A percentile compares a stretch with the other conserved stretches of the same genome.
Evolutionary conservation across 2,888 invertebrate genomes (phyloP).

Genomic region (Apamea monoglypha): DNA sequence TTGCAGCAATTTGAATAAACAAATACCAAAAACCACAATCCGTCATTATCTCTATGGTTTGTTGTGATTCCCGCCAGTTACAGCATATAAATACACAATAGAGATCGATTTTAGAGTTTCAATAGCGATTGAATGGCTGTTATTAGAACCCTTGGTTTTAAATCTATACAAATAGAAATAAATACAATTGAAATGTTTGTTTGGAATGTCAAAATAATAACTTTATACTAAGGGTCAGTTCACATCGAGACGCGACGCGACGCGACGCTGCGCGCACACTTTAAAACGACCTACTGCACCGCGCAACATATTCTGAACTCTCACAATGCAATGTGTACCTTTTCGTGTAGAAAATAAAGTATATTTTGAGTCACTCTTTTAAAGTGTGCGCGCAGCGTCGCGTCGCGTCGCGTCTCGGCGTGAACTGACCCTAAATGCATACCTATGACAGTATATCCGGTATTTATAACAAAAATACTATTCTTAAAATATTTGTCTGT

Average conservation of each 20-base stretch:
- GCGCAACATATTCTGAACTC: too few relatives aligned
- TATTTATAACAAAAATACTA: not conserved
- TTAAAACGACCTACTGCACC: too few relatives aligned
- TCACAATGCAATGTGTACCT: too few relatives aligned
- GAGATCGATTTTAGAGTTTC: not conserved
- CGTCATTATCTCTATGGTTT: constrained; percentile 26
- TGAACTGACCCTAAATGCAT: too few relatives aligned
- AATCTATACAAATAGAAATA: not conserved
- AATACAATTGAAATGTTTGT: not conserved
- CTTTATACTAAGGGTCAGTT: too few relatives aligned
- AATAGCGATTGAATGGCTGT: not conserved
- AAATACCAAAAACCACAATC: constrained; percentile 33
- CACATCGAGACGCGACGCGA: too few relatives aligned
- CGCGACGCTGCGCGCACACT: too few relatives aligned
- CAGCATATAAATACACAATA: not conserved
- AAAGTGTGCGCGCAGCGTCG: too few relatives aligned
- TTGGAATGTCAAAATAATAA: not conserved
- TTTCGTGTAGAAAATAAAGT: too few relatives aligned
- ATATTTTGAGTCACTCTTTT: too few relatives aligned
- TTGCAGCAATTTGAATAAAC: constrained; percentile 41
- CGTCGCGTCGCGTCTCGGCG: too few relatives aligned
- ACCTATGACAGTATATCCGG: not conserved
- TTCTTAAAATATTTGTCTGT: not conserved
- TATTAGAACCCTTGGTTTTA: not conserved
- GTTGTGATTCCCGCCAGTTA: constrained; percentile 11